A percentile compares a stretch with the other conserved stretches of the same genome.
Evolutionary conservation across 2,113 vertebrate genomes (phyloP).

Genomic region (Picathartes gymnocephalus): DNA sequence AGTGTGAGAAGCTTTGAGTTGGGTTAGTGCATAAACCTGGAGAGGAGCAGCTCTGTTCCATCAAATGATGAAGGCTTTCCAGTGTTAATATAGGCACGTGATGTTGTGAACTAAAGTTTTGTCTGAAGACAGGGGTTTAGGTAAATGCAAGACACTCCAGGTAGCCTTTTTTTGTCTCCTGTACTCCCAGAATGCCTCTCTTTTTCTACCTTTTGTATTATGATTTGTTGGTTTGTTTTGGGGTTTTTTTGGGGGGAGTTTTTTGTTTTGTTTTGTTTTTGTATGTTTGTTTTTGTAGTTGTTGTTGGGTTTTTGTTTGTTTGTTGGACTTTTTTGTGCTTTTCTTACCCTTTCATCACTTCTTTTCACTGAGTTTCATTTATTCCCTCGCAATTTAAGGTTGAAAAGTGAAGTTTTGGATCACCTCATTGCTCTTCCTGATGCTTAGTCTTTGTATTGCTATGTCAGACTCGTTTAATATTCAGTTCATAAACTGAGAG

Average conservation of each 20-base stretch:
- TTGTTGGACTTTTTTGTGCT: not conserved
- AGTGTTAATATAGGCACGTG: not conserved
- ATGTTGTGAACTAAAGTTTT: not conserved
- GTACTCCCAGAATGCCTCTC: not conserved
- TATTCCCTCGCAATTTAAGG: not conserved
- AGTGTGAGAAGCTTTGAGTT: not conserved
- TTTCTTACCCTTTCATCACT: not conserved
- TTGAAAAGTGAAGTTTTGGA: not conserved
- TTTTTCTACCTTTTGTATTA: not conserved
- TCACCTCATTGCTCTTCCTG: not conserved
- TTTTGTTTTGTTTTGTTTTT: too few species aligned
- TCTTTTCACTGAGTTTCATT: not conserved
- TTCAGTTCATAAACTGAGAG: not conserved
- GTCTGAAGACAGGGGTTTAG: not conserved
- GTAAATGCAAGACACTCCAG: not conserved
- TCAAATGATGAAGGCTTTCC: not conserved
- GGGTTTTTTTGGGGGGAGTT: too few species aligned
- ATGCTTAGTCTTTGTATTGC: not conserved
- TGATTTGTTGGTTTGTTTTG: not conserved
- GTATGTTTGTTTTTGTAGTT: too few species aligned
- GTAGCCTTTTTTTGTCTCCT: not conserved
- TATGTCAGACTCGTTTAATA: not conserved
- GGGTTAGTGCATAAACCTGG: not conserved
- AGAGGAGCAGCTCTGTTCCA: not conserved
- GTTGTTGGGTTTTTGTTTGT: too few species aligned